Evolutionary conservation across 2,113 vertebrate genomes (phyloP).

Genomic region (Pelobates fuscus): DNA sequence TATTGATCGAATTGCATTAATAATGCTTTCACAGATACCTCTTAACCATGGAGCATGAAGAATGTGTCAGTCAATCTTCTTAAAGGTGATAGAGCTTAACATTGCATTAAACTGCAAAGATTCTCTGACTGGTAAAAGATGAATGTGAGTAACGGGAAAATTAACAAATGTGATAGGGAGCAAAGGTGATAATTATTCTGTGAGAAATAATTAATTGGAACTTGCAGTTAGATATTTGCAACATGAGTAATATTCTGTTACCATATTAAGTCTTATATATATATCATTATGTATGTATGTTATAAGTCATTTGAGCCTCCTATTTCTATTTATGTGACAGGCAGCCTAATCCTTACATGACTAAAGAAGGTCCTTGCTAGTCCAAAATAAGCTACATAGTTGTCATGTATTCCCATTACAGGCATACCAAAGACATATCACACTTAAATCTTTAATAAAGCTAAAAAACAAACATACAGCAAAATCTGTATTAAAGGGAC

Average conservation of each 20-base stretch:
- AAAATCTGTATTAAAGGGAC: too few species aligned
- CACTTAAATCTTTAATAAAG: too few species aligned
- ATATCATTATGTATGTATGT: too few species aligned
- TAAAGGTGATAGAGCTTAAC: conserved; percentile 48
- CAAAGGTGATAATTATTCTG: conserved; percentile 48
- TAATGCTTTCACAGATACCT: conserved; percentile 37
- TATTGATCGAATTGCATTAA: too few species aligned
- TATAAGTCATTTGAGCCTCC: too few species aligned
- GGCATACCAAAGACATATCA: too few species aligned
- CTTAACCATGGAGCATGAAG: conserved; percentile 39
- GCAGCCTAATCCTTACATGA: too few species aligned
- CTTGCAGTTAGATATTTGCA: conserved; percentile 13
- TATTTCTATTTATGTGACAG: too few species aligned
- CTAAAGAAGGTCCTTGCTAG: too few species aligned
- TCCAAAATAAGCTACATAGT: too few species aligned
- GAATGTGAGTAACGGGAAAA: conserved; percentile 40
- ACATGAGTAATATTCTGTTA: conserved; percentile 24
- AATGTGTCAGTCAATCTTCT: conserved; percentile 39
- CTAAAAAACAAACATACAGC: too few species aligned
- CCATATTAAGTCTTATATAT: conserved; percentile 27
- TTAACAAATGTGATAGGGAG: conserved; percentile 37
- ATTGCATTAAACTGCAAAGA: conserved; percentile 43
- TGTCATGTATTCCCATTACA: too few species aligned
- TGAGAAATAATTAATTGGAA: conserved; percentile 43
- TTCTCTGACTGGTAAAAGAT: conserved; percentile 47